Base-by-base conservation (phyloP, 2,113 vertebrate species). In the Bubo blakistoni region DNA sequence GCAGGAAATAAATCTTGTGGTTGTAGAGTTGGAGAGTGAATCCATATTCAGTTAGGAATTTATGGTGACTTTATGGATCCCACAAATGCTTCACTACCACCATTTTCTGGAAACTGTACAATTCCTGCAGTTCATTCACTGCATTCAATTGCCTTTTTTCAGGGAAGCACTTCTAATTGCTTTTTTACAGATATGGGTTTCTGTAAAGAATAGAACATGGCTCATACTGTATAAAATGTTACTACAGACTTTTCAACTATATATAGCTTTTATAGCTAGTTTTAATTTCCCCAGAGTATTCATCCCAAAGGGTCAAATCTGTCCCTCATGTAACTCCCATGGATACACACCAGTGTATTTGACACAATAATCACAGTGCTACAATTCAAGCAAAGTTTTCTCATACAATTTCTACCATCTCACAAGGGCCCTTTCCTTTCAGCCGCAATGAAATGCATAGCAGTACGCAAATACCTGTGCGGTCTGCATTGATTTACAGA, bases 31-130 rank as follows among this genome's bases (percentile, higher is more conserved):
- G 97, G 95, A 97, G 95, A 97, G 95, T 83, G 95, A 96, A 97
- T 96, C 96, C 96, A 96, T 96, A 96, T 97, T 97, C 97, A 97
- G 93, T 87, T 52, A 96, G 94, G 97, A 96, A 97, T 97, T 97
- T 96, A 96, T 97, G 94, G 96, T 96, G 94, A 96, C 95, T 97
- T 97, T 97, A 97, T 97, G 92, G 92, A 96, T 94, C 92, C 97
- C 96, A 97, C 96, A 97, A 97, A 95, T 86, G 97, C 91, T 96
- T 96, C 96, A 83, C 94, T 96, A 96, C 96, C 91, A 95, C 94
- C 96, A 93, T 96, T 95, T 95, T 95, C 94, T 97, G 97, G 95
- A 97, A 96, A 79, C 72, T 36, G 78, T 95, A 97, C 94, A 97
- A 97, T 88, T 95, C 95, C 96, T 92, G 86, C 95, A 96, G 97